Evolutionary conservation across 2,797 vertebrate genomes (phyloP), one percentile per base, ranked within the genome.

Genomic region (Notamacropus eugenii): DNA sequence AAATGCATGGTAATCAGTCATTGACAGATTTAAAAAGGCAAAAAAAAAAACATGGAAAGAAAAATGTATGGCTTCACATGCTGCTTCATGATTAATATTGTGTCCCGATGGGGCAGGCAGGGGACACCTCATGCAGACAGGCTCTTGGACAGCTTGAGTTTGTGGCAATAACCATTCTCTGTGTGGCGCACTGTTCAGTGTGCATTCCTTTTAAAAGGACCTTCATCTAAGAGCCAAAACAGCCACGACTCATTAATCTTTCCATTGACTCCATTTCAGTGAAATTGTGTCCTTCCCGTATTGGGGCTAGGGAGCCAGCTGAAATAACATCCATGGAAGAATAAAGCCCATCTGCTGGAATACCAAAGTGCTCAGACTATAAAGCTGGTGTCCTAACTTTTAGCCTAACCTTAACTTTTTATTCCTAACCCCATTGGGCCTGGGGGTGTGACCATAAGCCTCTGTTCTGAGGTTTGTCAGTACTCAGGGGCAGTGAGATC

Each of bases 401-500:
- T 93, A 19, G 55, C 31, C 52, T 92, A 29, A 52, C 6, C 52
- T 52, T 52, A 52, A 52, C 52, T 52, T 52, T 52, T 52, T 52
- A 52, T 5, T 52, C 52, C 52, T 52, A 52, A 52, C 9, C 2
- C 52, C n/a, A 27, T 46, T 28, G 40, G 40, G 14, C 57, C 58
- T n/a, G 19, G 29, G 34, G 40, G 11, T 5, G 56, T 40, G 91
- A 82, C 90, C 57, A 93, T 98, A 97, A 97, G 87, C 93, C 92
- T 92, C 93, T 57, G 82, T 92, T 94, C 50, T 29, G 91, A 96
- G 67, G 82, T 95, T 96, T 31, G 0, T 96, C 95, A 97, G 31
- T 97, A 96, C 52, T 1, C 16, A 82, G 90, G 55, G 46, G 0
- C 96, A 95, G 94, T 95, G 92, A 46, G 90, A 97, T 97, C 96